A percentile compares a stretch with the other conserved stretches of the same genome.
Evolutionary conservation across 2,888 invertebrate genomes (phyloP).

Genomic region (Dryobotodes eremita): DNA sequence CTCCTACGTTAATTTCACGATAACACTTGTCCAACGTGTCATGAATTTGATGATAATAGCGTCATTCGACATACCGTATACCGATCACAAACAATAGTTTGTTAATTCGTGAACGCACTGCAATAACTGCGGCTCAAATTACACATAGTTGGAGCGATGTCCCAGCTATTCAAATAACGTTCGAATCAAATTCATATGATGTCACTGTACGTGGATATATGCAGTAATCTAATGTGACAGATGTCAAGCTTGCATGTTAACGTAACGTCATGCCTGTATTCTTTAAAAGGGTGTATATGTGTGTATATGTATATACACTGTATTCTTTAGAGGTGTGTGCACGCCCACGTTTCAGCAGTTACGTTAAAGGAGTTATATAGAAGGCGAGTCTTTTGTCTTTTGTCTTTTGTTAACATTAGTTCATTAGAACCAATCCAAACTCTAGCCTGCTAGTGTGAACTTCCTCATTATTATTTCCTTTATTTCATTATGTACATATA

Average conservation of each 20-base stretch:
- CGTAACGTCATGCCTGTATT: too few species aligned
- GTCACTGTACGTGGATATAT: conserved; percentile 13
- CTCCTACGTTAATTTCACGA: background rate
- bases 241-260: background rate
- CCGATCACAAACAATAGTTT: conserved; percentile 32
- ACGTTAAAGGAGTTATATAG: too few species aligned
- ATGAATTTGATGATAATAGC: background rate
- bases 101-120: conserved; percentile 39
- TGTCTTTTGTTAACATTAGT: too few species aligned
- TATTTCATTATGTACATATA: too few species aligned
- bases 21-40: conserved; percentile 2
- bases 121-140: conserved; percentile 43
- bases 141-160: conserved; percentile 28
- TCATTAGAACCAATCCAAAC: too few species aligned
- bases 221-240: conserved; percentile 14
- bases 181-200: conserved; percentile 45
- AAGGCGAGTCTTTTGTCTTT: too few species aligned
- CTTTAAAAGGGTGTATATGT: background rate
- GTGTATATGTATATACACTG: too few species aligned
- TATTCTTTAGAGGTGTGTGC: too few species aligned
- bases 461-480: too few species aligned
- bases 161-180: conserved; percentile 55
- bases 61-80: conserved; percentile 27
- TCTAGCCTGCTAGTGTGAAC: too few species aligned
- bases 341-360: too few species aligned